These are phyloP conservation scores for Caradrina clavipalpis DNA, from an alignment of 2,888 invertebrate species.

Conservation along the genomic window DNA sequence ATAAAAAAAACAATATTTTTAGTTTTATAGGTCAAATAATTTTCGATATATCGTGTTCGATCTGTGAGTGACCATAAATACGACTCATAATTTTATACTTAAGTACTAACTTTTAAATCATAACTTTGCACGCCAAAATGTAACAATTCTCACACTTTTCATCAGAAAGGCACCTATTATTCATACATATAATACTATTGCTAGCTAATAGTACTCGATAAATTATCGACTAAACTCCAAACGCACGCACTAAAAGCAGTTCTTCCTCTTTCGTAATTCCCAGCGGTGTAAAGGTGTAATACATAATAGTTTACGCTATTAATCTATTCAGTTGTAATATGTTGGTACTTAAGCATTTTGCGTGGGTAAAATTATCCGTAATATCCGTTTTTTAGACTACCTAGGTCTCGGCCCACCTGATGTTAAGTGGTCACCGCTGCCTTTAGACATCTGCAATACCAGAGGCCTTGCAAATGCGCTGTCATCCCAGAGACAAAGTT, in stretches of 20 bases:
- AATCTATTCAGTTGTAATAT: constrained; percentile 27
- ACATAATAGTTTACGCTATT: constrained; percentile 26
- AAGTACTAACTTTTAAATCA: too few species aligned
- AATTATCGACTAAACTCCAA: constrained; percentile 31
- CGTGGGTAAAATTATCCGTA: background rate
- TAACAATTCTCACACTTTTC: constrained; percentile 7
- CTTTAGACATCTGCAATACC: too few species aligned
- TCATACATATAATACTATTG: constrained; percentile 6
- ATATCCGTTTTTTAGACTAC: constrained; percentile 7
- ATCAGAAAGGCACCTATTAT: constrained; percentile 15
- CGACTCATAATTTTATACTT: too few species aligned
- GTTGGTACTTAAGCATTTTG: constrained; percentile 1
- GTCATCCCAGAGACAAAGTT: too few species aligned
- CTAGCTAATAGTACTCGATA: constrained; percentile 17
- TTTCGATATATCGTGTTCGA: too few species aligned
- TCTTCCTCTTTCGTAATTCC: constrained; percentile 47
- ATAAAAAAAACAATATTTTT: too few species aligned
- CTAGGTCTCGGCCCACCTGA: too few species aligned
- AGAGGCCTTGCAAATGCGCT: too few species aligned
- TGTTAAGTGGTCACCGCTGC: too few species aligned
- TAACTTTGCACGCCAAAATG: too few species aligned
- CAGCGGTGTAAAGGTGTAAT: constrained; percentile 32
- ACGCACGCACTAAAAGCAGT: constrained; percentile 12
- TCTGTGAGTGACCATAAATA: too few species aligned
- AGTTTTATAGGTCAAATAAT: too few species aligned